Conservation (phyloP, 2,797 vertebrate species). For the Anabacerthia variegaticeps region DNA sequence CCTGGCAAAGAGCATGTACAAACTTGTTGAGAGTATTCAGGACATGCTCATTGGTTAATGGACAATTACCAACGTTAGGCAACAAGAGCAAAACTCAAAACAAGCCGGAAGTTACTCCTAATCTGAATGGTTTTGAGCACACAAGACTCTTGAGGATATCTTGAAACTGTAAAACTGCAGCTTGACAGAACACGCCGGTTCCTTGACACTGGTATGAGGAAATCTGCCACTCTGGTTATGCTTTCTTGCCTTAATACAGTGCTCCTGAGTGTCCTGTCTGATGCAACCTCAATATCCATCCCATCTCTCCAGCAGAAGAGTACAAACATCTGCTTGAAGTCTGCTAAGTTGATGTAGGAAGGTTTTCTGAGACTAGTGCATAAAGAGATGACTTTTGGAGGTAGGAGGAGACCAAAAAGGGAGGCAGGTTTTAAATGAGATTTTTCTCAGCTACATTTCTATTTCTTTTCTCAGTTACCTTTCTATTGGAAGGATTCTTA, state of each 20-base stretch:
- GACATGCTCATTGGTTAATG: background rate
- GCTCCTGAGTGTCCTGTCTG: background rate
- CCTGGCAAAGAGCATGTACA: background rate
- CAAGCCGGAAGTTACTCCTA: background rate
- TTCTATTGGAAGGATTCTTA: background rate
- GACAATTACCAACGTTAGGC: background rate
- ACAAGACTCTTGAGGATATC: background rate
- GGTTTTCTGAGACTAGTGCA: background rate
- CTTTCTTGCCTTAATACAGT: background rate
- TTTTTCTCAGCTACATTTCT: background rate
- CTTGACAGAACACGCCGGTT: background rate
- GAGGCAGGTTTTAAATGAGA: background rate
- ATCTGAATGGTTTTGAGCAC: background rate
- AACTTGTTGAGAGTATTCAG: background rate
- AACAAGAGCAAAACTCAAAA: background rate
- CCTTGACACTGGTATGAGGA: conserved; percentile 1
- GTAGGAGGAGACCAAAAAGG: background rate
- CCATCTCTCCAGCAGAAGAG: background rate
- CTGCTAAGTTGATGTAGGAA: background rate
- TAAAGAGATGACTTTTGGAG: background rate
- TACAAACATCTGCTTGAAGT: background rate
- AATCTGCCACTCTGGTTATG: background rate
- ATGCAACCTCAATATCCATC: background rate
- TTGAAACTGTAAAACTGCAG: background rate
- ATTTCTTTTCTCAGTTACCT: background rate